Evolutionary conservation across 2,888 invertebrate species (phyloP).

Genomic region (Pteria penguin): DNA sequence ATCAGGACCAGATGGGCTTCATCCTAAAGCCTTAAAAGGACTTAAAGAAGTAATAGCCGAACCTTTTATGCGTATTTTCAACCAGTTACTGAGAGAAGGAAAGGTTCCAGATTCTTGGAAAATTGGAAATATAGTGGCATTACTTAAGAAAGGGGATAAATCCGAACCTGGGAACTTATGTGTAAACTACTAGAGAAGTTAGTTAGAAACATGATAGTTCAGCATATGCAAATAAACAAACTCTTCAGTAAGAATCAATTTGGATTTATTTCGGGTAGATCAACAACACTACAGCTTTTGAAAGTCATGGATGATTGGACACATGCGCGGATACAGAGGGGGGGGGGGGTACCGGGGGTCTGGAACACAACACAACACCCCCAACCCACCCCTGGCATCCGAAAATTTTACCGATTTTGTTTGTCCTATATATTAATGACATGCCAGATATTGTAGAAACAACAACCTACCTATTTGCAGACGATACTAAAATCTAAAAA

Average conservation of each 20-base stretch:
- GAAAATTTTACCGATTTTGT: too few relatives aligned
- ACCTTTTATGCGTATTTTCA: conserved; percentile 22
- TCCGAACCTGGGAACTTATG: conserved; percentile 4
- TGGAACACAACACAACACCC: too few relatives aligned
- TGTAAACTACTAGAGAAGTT: neutral
- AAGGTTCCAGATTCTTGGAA: conserved; percentile 14
- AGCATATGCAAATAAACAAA: neutral
- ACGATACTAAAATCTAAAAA: too few relatives aligned
- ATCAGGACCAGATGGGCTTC: conserved; percentile 19
- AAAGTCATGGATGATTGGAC: conserved; percentile 32
- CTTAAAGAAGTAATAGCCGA: neutral
- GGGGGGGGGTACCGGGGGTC: conserved; percentile 2
- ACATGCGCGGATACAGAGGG: neutral
- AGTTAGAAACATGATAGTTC: neutral
- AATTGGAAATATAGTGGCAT: neutral
- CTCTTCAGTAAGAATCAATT: conserved; percentile 21
- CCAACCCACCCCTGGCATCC: too few relatives aligned
- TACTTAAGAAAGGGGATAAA: conserved; percentile 12
- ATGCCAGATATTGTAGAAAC: too few relatives aligned
- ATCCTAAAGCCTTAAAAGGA: conserved; percentile 14
- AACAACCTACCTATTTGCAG: too few relatives aligned
- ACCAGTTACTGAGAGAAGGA: neutral
- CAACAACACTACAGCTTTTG: conserved; percentile 28
- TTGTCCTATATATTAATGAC: too few relatives aligned
- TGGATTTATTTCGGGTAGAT: conserved; percentile 33